These are phyloP conservation scores for Platanista minor DNA, from an alignment of 2,113 vertebrate genomes.

Conservation along the genomic window DNA sequence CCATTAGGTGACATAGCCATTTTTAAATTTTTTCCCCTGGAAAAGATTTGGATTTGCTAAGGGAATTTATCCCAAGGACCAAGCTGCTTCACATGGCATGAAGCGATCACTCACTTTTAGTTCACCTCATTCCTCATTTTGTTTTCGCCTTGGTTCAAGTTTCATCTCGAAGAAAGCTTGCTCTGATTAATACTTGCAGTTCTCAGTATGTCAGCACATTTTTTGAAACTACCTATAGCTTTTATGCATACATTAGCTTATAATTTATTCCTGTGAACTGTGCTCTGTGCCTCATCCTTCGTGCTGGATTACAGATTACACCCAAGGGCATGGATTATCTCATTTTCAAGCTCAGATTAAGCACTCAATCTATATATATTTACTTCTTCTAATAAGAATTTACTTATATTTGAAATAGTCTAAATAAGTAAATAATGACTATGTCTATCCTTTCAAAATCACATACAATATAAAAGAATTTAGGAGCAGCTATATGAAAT, in stretches of 20 bases:
- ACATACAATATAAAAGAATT: background rate
- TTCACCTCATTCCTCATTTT: background rate
- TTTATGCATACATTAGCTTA: background rate
- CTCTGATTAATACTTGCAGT: background rate
- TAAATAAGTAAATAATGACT: background rate
- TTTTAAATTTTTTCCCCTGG: background rate
- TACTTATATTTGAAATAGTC: background rate
- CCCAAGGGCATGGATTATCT: background rate
- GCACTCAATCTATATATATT: background rate
- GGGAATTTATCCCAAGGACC: background rate
- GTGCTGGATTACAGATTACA: background rate
- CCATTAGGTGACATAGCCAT: too few species aligned
- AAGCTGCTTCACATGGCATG: background rate
- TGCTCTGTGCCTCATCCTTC: background rate
- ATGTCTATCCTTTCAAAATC: constrained; percentile 2
- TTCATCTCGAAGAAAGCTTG: background rate
- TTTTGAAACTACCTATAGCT: background rate
- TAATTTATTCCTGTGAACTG: background rate
- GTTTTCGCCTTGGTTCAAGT: background rate
- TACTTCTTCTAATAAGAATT: background rate
- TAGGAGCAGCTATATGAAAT: background rate
- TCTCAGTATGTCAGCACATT: background rate
- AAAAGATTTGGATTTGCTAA: background rate
- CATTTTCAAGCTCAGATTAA: constrained; percentile 15
- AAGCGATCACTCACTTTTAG: background rate